Evolutionary conservation across 2,113 vertebrate species (phyloP).

Genomic region (Crocuta crocuta): DNA sequence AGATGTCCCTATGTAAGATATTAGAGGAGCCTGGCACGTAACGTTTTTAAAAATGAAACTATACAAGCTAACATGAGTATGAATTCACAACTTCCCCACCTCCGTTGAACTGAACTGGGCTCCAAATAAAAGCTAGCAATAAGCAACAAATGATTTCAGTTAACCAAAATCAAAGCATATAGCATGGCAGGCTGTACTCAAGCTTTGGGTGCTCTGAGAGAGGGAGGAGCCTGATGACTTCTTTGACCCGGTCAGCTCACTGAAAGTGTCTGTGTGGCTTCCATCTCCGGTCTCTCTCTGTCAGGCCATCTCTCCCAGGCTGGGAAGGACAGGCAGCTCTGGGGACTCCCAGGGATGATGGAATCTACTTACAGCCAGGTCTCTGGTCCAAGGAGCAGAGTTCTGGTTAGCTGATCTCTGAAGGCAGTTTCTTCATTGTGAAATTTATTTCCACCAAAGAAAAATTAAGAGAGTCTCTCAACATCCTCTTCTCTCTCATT

Average conservation of each 20-base stretch:
- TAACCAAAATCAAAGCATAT: not conserved
- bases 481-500: constrained; percentile 3
- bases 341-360: not conserved
- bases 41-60: not conserved
- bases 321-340: not conserved
- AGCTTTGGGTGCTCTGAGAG: not conserved
- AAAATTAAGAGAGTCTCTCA: not conserved
- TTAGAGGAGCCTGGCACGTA: not conserved
- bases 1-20: not conserved
- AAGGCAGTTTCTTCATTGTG: not conserved
- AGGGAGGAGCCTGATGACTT: not conserved
- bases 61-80: not conserved
- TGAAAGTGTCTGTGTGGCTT: not conserved
- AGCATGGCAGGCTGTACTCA: not conserved
- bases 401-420: not conserved
- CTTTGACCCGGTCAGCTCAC: not conserved
- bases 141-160: not conserved
- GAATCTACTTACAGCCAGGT: not conserved
- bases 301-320: not conserved
- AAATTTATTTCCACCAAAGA: not conserved
- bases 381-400: not conserved
- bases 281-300: fast-evolving
- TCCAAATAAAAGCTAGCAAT: not conserved
- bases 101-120: not conserved
- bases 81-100: not conserved